phyloP scores from a whole-genome alignment of 2,113 vertebrate genomes.

The Polypterus bichir region DNA sequence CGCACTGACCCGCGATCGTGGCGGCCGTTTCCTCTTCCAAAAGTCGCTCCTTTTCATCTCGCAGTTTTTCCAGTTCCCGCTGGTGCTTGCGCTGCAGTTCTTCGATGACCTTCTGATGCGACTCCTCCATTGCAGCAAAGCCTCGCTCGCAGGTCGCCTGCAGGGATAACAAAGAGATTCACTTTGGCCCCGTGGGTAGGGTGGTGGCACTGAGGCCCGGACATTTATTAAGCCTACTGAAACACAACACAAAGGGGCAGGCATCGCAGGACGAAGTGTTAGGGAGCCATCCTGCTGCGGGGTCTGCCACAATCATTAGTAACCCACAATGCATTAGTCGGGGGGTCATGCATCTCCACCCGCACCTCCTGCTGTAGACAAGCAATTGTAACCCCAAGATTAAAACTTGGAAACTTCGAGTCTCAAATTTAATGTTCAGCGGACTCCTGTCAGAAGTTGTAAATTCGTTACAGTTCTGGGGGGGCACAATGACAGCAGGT shows the following conservation, averaged over 20 bases:
- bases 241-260: not conserved
- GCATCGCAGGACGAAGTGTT: not conserved
- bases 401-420: too few species aligned
- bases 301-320: too few species aligned
- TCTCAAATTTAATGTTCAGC: too few species aligned
- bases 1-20: slow-evolving; percentile 49
- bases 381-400: too few species aligned
- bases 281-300: too few species aligned
- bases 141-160: slow-evolving; percentile 63
- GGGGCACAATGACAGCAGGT: too few species aligned
- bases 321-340: too few species aligned
- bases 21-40: slow-evolving; percentile 59
- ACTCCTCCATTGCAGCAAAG: slow-evolving; percentile 63
- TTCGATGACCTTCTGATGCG: slow-evolving; percentile 61
- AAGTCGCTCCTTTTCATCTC: slow-evolving; percentile 58
- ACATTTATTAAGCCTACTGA: not conserved
- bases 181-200: not conserved
- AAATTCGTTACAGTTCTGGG: too few species aligned
- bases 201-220: not conserved
- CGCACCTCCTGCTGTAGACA: too few species aligned
- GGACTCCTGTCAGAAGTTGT: too few species aligned
- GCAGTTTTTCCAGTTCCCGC: slow-evolving; percentile 60
- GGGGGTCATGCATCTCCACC: too few species aligned
- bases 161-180: slow-evolving; percentile 1
- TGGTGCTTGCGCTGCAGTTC: slow-evolving; percentile 63